Base-by-base conservation (phyloP, 2,888 invertebrate species). In the Ptilodon capucinus region DNA sequence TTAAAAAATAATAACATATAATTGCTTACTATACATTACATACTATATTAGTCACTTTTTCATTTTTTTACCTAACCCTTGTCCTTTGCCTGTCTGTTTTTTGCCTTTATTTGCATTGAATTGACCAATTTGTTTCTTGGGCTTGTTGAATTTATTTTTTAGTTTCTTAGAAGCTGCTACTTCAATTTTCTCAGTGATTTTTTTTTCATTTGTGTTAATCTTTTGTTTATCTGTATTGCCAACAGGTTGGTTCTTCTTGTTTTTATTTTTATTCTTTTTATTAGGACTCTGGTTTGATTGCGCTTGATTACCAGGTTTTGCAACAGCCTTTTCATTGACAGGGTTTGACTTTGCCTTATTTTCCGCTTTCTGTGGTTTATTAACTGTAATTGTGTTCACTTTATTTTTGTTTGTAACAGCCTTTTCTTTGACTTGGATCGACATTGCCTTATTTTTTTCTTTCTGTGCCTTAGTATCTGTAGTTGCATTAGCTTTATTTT, bases 51-150 rank as follows among this genome's bases (percentile, higher is more conserved):
- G 57, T 51, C 46, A 52, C 46, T 68, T 68, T 48, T 78, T 76
- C 44, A 71, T 65, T 46, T 74, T 76, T 48, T 78, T 78, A 34
- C 72, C 69, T 51, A 55, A 48, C 44, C 68, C 68, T 52, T 71
- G 68, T 32, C 2, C 21, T 48, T 65, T 73, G 17, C 19, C 46
- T 40, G 56, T 46, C 51, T 47, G 48, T 5, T 58, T 67, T 48
- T 65, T 68, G 42, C 51, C 60, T 57, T 76, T 77, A 41, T 72
- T 74, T 19, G 56, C 61, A 46, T 78, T 81, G 16, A 86, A 44
- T 48, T 83, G 73, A 40, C 89, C 89, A 54, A 89, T 83, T 62
- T 79, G 70, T 51, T 88, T 86, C 48, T 82, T 82, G 40, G 83
- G 76, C 54, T 84, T 86, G 48, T 84, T 84, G 7, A 74, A 60